Evolutionary conservation across 2,888 invertebrate species (phyloP), one percentile per base, ranked within the genome.

Genomic region (Dasypolia templi): DNA sequence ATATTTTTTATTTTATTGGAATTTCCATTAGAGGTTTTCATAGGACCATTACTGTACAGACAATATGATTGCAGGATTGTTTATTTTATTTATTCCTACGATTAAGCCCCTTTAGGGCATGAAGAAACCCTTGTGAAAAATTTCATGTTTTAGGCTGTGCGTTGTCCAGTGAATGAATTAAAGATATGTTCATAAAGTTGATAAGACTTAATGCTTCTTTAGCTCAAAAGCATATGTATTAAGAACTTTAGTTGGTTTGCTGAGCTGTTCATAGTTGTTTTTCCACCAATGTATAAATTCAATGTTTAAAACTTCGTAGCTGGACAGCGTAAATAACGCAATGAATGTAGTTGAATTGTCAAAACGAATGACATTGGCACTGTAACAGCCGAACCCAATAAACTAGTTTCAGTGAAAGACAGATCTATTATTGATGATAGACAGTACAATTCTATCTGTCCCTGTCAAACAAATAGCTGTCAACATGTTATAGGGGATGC

Each of bases 1-100:
- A 51, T 32, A 61, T 35, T 56, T 79, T 76, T 42, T 32, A 35
- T 68, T 32, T 69, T 76, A 4, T 3, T 35, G 2, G 35, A 35
- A 35, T 74, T 56, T 46, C 26, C 14, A 26, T 46, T 19, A 55
- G 9, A 39, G 7, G 19, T 55, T 0, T 76, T 22, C 39, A 39
- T 1, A 44, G 14, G n/a, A 19, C 11, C n/a, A 39, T 74, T 22
- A 49, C 11, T 11, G n/a, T 19, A 32, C 19, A 39, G 6, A 29
- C 53, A 29, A 29, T n/a, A 17, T 4, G 12, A 22, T 51, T 26
- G 17, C 2, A 17, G 17, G 32, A 19, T 62, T 35, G 14, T 49
- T 32, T 26, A 44, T 26, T 3, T 46, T n/a, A 49, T 29, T 56
- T 72, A 12, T 2, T 22, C 32, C 32, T 42, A 17, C n/a, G n/a